Conservation (phyloP, 2,888 invertebrate genomes). For the Harmothoe impar region DNA sequence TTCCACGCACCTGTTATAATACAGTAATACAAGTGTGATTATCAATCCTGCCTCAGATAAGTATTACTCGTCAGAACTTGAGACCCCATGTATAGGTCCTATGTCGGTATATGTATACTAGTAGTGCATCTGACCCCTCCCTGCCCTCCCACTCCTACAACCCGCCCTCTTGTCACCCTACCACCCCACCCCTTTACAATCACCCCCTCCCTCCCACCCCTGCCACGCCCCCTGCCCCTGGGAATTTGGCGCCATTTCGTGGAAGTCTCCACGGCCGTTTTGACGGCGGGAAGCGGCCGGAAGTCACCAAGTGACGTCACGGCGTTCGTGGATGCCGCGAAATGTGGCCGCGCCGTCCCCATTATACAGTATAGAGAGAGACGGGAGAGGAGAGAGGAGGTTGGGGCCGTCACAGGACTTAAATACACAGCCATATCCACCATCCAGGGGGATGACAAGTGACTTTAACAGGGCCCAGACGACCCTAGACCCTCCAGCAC, state of each 20-base stretch:
- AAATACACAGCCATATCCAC: neutral
- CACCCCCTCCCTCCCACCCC: neutral
- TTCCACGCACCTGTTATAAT: too few species aligned
- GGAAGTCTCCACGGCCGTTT: neutral
- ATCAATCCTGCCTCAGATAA: too few species aligned
- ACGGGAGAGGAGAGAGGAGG: slow-evolving; percentile 13
- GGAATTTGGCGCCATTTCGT: slow-evolving; percentile 43
- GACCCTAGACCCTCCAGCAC: neutral
- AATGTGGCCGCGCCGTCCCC: slow-evolving; percentile 43
- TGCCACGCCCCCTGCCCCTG: neutral
- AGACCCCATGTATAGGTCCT: too few species aligned
- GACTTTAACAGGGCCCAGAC: neutral
- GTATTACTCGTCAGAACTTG: too few species aligned
- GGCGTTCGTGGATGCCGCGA: slow-evolving; percentile 67
- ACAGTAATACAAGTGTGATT: too few species aligned
- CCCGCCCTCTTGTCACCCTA: neutral
- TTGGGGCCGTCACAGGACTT: neutral
- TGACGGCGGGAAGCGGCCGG: slow-evolving; percentile 31
- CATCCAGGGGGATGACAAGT: slow-evolving; percentile 23
- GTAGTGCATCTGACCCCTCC: too few species aligned
- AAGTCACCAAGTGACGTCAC: slow-evolving; percentile 64
- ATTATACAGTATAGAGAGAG: neutral
- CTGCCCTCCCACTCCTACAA: neutral
- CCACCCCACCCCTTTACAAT: neutral
- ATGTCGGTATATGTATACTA: too few species aligned